Evolutionary conservation across 2,113 vertebrate genomes (phyloP).

Genomic region (Prunella fulvescens): DNA sequence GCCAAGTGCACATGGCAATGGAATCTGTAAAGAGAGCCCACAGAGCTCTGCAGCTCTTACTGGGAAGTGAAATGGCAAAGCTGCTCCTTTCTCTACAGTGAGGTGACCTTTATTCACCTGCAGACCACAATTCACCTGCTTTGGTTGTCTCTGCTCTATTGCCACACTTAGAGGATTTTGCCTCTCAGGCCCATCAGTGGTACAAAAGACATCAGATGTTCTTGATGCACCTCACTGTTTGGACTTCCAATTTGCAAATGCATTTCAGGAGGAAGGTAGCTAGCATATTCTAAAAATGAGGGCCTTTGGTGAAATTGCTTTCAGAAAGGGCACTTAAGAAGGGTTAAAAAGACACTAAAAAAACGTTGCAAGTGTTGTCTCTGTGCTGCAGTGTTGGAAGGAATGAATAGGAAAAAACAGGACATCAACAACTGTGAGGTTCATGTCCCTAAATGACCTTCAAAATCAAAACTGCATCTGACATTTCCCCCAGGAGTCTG

Average conservation of each 20-base stretch:
- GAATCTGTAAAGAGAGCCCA: neutral
- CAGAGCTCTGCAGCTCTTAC: neutral
- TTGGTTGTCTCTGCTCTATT: neutral
- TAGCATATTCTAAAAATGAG: neutral
- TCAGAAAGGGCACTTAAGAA: neutral
- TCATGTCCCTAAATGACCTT: neutral
- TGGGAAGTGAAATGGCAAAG: neutral
- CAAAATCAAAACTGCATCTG: neutral
- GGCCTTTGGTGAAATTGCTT: neutral
- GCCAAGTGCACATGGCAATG: neutral
- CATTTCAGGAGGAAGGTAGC: neutral
- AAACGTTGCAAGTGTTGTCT: neutral
- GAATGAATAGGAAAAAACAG: neutral
- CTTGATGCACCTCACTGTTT: neutral
- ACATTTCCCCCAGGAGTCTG: neutral
- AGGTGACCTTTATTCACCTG: neutral
- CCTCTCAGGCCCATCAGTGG: neutral
- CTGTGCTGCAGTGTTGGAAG: neutral
- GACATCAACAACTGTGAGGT: neutral
- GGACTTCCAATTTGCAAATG: neutral
- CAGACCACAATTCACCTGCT: neutral
- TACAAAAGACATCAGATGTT: accelerated
- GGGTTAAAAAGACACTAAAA: neutral
- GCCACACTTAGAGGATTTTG: neutral
- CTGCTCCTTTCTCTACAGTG: neutral